phyloP scores from a whole-genome alignment of 2,113 vertebrate genomes.

The Lutjanus erythropterus region DNA sequence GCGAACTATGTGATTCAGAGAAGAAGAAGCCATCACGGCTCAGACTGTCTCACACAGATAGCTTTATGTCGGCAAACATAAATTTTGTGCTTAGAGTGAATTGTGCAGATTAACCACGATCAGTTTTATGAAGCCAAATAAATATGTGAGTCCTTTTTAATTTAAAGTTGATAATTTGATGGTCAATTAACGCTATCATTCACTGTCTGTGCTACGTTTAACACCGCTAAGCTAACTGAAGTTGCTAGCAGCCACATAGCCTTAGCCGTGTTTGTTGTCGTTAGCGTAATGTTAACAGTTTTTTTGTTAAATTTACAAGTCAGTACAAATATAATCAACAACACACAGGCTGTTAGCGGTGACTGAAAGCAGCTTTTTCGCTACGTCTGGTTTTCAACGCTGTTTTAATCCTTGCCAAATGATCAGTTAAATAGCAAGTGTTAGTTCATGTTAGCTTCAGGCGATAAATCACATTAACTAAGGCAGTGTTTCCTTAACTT shows the following conservation, averaged over 20 bases:
- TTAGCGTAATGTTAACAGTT: conserved; percentile 30
- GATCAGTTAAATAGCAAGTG: not conserved
- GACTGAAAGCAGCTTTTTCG: accelerated
- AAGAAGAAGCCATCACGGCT: not conserved
- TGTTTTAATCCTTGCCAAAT: not conserved
- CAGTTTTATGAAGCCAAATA: not conserved
- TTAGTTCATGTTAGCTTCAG: not conserved
- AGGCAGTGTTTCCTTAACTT: no score
- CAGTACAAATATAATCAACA: not conserved
- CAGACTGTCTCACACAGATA: not conserved
- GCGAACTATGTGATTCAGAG: not conserved
- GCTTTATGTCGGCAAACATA: not conserved
- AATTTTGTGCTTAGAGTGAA: not conserved
- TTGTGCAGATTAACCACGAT: not conserved
- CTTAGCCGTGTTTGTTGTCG: conserved; percentile 21
- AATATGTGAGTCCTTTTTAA: not conserved
- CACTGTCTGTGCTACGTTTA: not conserved
- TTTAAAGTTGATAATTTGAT: not conserved
- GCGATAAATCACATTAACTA: no score
- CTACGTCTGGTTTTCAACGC: no score
- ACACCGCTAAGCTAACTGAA: not conserved
- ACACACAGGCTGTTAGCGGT: not conserved
- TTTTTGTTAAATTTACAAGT: no score
- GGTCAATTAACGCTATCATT: no score
- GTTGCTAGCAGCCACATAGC: conserved; percentile 8